Evolutionary conservation across 1,140 invertebrate species (phyloP).

Genomic region (Musca domestica): DNA sequence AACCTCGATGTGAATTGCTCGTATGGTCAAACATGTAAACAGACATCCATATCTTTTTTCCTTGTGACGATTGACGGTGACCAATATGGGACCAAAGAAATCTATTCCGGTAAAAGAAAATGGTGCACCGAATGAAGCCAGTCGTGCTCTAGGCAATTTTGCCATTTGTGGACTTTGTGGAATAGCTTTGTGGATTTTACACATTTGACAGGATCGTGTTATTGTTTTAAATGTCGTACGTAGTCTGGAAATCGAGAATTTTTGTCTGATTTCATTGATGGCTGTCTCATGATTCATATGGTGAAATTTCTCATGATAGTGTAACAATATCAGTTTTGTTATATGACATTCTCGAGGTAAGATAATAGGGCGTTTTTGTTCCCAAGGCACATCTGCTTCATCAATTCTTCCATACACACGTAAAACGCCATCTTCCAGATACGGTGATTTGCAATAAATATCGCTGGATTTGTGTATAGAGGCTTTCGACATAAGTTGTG

Average conservation of each 20-base stretch:
- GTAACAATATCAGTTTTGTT: not conserved
- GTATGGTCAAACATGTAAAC: not conserved
- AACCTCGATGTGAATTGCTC: no score
- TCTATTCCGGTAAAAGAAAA: not conserved
- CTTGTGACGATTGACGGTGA: not conserved
- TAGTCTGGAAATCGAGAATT: conserved; percentile 5
- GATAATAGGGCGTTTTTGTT: not conserved
- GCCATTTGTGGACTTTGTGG: not conserved
- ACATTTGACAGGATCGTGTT: conserved; percentile 9
- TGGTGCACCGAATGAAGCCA: not conserved
- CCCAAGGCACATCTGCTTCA: not conserved
- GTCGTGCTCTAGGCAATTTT: not conserved
- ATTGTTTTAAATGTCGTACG: not conserved
- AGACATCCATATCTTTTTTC: conserved; percentile 9
- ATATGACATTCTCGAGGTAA: not conserved
- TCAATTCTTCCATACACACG: not conserved
- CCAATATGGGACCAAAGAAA: conserved; percentile 6
- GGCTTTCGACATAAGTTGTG: not conserved
- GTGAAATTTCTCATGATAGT: not conserved
- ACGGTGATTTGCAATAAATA: no score
- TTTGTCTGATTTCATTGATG: no score
- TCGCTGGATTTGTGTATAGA: not conserved
- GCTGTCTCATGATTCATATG: not conserved
- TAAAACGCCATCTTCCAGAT: not conserved
- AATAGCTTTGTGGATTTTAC: not conserved